These are phyloP conservation scores for Acropora yongei DNA, from an alignment of 64 coral and sea anemone genomes.

Conservation along the genomic window DNA sequence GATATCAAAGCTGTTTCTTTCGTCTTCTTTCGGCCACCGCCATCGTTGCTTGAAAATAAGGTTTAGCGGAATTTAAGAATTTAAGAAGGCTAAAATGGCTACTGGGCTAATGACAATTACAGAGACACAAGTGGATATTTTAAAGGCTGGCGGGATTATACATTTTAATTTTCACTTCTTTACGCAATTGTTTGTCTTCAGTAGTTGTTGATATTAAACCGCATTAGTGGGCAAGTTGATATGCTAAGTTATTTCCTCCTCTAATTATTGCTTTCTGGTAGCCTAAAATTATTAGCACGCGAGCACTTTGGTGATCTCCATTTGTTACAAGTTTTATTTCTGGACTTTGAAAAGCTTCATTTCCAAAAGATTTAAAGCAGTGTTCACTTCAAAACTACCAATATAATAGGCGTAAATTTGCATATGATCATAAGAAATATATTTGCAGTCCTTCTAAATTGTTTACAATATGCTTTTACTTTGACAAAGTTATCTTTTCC, in stretches of 20 bases:
- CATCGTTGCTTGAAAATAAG: neutral
- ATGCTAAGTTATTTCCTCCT: neutral
- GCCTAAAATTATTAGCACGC: neutral
- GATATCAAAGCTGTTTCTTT: neutral
- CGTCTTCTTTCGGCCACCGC: neutral
- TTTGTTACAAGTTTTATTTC: neutral
- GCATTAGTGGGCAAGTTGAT: neutral
- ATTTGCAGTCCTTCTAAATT: too few species aligned
- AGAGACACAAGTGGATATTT: neutral
- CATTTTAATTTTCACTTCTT: neutral
- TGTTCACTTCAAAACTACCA: too few species aligned
- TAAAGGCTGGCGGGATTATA: neutral
- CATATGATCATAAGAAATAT: too few species aligned
- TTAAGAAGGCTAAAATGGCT: neutral
- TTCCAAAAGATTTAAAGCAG: neutral
- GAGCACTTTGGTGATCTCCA: neutral
- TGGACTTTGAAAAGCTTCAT: neutral
- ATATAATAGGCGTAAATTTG: too few species aligned
- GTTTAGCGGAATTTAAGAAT: neutral
- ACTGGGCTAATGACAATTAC: neutral
- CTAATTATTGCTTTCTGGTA: neutral
- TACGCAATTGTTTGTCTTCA: neutral
- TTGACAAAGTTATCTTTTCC: too few species aligned
- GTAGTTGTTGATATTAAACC: conserved; percentile 7
- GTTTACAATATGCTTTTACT: too few species aligned